These are phyloP conservation scores for Pandemis heparana DNA, from an alignment of 2,888 invertebrate genomes.

Conservation along the genomic window DNA sequence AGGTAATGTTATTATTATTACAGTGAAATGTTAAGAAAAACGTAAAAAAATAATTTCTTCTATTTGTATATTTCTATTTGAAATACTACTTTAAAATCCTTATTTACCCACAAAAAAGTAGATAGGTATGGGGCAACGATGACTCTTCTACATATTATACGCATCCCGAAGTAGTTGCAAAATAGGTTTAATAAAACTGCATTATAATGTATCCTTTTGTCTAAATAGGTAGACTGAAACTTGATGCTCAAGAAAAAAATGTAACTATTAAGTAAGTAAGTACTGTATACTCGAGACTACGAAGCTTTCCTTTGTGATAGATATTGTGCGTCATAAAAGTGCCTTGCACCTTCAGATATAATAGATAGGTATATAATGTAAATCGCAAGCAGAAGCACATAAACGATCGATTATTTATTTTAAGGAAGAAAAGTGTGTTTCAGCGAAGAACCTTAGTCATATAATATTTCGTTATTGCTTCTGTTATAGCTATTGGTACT, in stretches of 20 bases:
- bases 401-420: too few relatives aligned
- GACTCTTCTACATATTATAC: not conserved
- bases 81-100: not conserved
- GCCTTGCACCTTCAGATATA: not conserved
- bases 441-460: not conserved
- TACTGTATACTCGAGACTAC: not conserved
- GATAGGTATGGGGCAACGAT: too few relatives aligned
- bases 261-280: not conserved
- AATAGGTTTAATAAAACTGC: not conserved
- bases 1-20: too few relatives aligned
- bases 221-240: constrained; percentile 29
- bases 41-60: too few relatives aligned
- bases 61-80: too few relatives aligned
- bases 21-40: too few relatives aligned
- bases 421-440: not conserved
- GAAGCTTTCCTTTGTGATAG: constrained; percentile 20
- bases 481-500: not conserved
- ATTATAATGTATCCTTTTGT: not conserved
- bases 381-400: not conserved
- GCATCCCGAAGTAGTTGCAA: not conserved
- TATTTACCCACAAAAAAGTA: too few relatives aligned
- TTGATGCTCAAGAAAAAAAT: not conserved
- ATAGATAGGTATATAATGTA: not conserved
- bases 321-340: not conserved
- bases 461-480: not conserved